phyloP scores from a whole-genome alignment of 2,113 vertebrate species.

The Phocoena phocoena region DNA sequence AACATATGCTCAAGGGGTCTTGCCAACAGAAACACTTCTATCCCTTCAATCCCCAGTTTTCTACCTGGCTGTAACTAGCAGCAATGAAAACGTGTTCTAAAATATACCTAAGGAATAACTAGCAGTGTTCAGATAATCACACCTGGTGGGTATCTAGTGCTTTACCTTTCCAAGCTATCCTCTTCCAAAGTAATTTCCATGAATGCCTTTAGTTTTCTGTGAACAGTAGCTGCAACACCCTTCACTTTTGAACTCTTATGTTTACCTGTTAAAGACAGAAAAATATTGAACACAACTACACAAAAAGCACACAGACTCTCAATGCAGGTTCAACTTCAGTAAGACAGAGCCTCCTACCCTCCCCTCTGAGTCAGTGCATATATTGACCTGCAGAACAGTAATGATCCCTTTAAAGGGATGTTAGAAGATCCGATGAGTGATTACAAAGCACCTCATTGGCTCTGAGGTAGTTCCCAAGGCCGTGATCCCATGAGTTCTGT shows the following conservation, averaged over 20 bases:
- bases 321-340: not conserved
- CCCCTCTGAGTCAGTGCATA: not conserved
- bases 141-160: accelerated
- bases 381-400: not conserved
- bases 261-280: constrained; percentile 73
- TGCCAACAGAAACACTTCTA: not conserved
- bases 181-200: constrained; percentile 80
- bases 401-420: not conserved
- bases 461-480: not conserved
- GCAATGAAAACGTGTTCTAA: not conserved
- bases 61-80: accelerated
- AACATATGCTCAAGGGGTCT: not conserved
- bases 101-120: accelerated
- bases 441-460: not conserved
- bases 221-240: constrained; percentile 83
- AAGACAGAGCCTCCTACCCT: not conserved
- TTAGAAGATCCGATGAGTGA: accelerated
- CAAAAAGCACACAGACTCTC: not conserved
- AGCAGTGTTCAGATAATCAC: accelerated
- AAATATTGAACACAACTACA: not conserved
- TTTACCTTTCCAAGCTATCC: constrained; percentile 85
- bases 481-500: not conserved
- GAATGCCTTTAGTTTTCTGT: constrained; percentile 83
- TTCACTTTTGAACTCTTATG: constrained; percentile 81
- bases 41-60: not conserved